Evolutionary conservation across 2,888 invertebrate species (phyloP).

Genomic region (Tinea semifulvella): DNA sequence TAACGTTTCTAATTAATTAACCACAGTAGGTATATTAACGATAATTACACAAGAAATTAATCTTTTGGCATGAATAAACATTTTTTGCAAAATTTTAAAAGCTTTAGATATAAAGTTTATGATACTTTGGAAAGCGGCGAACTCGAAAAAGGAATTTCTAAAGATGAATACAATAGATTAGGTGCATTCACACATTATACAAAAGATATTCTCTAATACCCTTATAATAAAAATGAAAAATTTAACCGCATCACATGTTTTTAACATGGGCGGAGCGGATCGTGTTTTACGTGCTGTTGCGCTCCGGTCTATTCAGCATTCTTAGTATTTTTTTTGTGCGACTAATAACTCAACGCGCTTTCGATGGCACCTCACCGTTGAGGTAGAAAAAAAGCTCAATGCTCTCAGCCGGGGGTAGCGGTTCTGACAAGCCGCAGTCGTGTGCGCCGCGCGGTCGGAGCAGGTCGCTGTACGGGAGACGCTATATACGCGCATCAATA

Average conservation of each 20-base stretch:
- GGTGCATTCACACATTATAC: constrained; percentile 47
- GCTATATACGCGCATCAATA: constrained; percentile 16
- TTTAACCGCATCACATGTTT: constrained; percentile 48
- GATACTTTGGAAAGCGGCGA: constrained; percentile 1
- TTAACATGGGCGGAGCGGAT: constrained; percentile 40
- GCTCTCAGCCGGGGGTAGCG: constrained; percentile 31
- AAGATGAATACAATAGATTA: constrained; percentile 8
- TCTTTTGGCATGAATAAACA: too few species aligned
- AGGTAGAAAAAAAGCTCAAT: constrained; percentile 59
- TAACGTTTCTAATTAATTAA: too few species aligned
- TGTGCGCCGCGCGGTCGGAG: constrained; percentile 26
- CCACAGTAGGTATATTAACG: too few species aligned
- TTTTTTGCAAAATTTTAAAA: background rate
- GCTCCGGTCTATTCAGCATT: constrained; percentile 43
- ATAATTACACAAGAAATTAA: too few species aligned
- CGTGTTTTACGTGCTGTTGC: constrained; percentile 38
- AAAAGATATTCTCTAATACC: constrained; percentile 38
- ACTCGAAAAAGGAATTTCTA: background rate
- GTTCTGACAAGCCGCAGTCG: constrained; percentile 29
- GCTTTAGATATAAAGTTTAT: background rate
- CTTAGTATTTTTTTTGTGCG: constrained; percentile 52
- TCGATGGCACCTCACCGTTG: constrained; percentile 55
- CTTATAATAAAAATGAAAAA: constrained; percentile 33
- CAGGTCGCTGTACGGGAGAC: constrained; percentile 19
- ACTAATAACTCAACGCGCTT: constrained; percentile 63